These are phyloP conservation scores for Drosophila arizonae DNA, from an alignment of 1,140 invertebrate species.

Conservation along the genomic window DNA sequence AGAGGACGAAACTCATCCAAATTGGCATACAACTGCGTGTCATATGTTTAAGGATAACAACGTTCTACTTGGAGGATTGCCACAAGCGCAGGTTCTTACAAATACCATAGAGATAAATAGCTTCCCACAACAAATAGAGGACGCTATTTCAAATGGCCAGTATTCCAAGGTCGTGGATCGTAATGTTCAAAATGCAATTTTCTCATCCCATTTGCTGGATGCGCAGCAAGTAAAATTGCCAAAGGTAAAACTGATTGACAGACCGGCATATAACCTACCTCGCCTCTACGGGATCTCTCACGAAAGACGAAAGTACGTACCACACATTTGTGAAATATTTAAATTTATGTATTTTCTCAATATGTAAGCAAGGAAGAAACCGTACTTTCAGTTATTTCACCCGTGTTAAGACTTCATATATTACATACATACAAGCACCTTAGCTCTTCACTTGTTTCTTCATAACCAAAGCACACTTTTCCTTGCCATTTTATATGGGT, in stretches of 20 bases:
- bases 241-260: constrained; percentile 87
- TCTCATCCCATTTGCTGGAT: constrained; percentile 90
- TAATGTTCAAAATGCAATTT: constrained; percentile 85
- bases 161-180: constrained; percentile 84
- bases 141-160: constrained; percentile 83
- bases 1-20: constrained; percentile 85
- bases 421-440: too few relatives aligned
- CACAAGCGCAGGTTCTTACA: constrained; percentile 89
- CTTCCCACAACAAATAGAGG: constrained; percentile 85
- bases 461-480: too few relatives aligned
- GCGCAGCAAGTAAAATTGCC: constrained; percentile 90
- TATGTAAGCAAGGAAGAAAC: too few relatives aligned
- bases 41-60: constrained; percentile 85
- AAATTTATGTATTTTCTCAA: too few relatives aligned
- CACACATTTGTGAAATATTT: background rate
- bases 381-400: too few relatives aligned
- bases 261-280: constrained; percentile 88
- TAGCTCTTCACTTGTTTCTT: too few relatives aligned
- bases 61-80: constrained; percentile 88
- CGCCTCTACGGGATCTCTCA: constrained; percentile 89
- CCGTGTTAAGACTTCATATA: too few relatives aligned
- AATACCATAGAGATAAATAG: constrained; percentile 88
- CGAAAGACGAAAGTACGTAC: constrained; percentile 87
- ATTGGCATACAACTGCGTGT: constrained; percentile 86
- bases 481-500: too few relatives aligned